These are phyloP conservation scores for Pithys albifrons DNA, from an alignment of 2,113 vertebrate species.

Conservation along the genomic window DNA sequence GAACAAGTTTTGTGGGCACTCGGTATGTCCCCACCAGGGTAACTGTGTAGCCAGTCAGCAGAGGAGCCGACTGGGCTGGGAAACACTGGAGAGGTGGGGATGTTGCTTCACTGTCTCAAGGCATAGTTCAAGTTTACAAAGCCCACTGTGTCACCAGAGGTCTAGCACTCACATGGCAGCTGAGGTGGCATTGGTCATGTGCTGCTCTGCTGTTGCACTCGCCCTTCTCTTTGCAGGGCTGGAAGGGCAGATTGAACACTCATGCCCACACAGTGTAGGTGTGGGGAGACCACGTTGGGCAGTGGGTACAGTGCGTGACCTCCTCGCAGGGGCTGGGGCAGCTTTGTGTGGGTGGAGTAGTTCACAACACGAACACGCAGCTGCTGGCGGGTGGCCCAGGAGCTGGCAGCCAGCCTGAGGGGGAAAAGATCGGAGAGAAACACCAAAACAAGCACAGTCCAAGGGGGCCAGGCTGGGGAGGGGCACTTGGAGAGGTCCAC, in stretches of 20 bases:
- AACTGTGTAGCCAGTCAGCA: rapidly evolving
- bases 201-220: background rate
- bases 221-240: background rate
- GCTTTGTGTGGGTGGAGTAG: background rate
- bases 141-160: background rate
- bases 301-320: rapidly evolving
- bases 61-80: background rate
- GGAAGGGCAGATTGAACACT: background rate
- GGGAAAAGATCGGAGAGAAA: background rate
- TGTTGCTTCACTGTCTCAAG: background rate
- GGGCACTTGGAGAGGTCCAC: rapidly evolving
- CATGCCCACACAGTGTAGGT: rapidly evolving
- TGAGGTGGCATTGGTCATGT: rapidly evolving
- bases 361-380: rapidly evolving
- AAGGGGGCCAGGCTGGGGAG: background rate
- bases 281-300: rapidly evolving
- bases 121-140: background rate
- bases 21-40: rapidly evolving
- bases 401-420: background rate
- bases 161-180: rapidly evolving
- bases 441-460: background rate
- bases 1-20: background rate
- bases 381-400: background rate
- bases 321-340: rapidly evolving
- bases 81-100: background rate